phyloP scores from a whole-genome alignment of 2,113 vertebrate species.

The Isichthys henryi region DNA sequence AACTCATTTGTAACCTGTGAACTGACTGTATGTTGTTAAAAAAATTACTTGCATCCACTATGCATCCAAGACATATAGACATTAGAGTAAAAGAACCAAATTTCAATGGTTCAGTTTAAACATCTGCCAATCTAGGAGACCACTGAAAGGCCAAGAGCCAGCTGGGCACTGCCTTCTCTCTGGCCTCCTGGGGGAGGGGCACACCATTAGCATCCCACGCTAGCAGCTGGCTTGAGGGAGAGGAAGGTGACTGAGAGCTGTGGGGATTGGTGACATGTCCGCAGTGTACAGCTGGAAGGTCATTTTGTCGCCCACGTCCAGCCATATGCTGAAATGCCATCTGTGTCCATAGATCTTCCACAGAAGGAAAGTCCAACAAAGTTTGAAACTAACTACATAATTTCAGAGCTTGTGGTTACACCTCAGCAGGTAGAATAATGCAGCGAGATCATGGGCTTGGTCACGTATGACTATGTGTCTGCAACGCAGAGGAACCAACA shows the following conservation, averaged over 20 bases:
- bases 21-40: background rate
- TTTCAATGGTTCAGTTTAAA: background rate
- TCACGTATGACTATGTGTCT: background rate
- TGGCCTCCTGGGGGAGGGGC: constrained; percentile 37
- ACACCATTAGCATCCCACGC: constrained; percentile 51
- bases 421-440: too few species aligned
- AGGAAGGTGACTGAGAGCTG: constrained; percentile 8
- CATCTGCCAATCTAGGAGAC: constrained; percentile 40
- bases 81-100: background rate
- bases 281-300: constrained; percentile 68
- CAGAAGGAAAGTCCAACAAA: constrained; percentile 36
- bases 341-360: constrained; percentile 42
- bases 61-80: background rate
- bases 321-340: constrained; percentile 68
- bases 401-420: background rate
- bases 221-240: constrained; percentile 59
- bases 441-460: too few species aligned
- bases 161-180: constrained; percentile 57
- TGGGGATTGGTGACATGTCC: constrained; percentile 69
- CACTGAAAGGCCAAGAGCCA: constrained; percentile 59
- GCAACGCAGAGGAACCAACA: background rate
- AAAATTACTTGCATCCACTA: background rate
- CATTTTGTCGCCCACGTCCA: constrained; percentile 56
- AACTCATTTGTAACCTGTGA: background rate
- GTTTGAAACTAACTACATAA: background rate